Base-by-base conservation (phyloP, 2,888 invertebrate species). In the Dryobotodes eremita region DNA sequence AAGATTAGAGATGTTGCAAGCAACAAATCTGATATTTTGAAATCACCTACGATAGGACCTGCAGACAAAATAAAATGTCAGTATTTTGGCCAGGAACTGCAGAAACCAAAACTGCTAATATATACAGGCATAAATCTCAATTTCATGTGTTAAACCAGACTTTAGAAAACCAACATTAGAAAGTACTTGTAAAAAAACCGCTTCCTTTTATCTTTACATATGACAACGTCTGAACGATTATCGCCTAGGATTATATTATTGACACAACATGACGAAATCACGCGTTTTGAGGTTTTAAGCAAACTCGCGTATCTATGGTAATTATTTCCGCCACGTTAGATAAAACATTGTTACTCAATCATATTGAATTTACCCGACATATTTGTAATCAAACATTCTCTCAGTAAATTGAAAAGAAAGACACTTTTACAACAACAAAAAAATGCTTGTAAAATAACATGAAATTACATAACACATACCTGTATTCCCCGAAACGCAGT, bases 281-380 rank as follows among this genome's bases (percentile, higher is more conserved):
- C 71, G 23, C 71, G 69, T 77, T 88, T 86, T 74, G 83, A 90
- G 85, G 86, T 90, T 91, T 91, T 89, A 88, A 87, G 88, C 89
- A 88, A 89, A 86, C 77, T 72, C 77, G 73, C 76, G 72, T 86
- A 88, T 69, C 73, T 86, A 90, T 90, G 86, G 31, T 90, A 91
- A 90, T 89, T 71, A 89, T 89, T 91, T 91, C 91, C 92, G 91
- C 80, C 80, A 86, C 65, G 86, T 88, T 90, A 88, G 88, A 88
- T 89, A 89, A 82, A 86, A 87, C 87, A 82, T 78, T 80, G 85
- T 91, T 91, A 85, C 82, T 82, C 84, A 91, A 91, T 82, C 82
- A 69, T 83, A 76, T 78, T 61, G 48, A 75, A 73, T 81, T 53
- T 46, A 74, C 1, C 53, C 72, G 57, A 71, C 69, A 70, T 42